Evolutionary conservation across 2,113 vertebrate species (phyloP), one percentile per base, ranked within the genome.

Genomic region (Podarcis cretensis): DNA sequence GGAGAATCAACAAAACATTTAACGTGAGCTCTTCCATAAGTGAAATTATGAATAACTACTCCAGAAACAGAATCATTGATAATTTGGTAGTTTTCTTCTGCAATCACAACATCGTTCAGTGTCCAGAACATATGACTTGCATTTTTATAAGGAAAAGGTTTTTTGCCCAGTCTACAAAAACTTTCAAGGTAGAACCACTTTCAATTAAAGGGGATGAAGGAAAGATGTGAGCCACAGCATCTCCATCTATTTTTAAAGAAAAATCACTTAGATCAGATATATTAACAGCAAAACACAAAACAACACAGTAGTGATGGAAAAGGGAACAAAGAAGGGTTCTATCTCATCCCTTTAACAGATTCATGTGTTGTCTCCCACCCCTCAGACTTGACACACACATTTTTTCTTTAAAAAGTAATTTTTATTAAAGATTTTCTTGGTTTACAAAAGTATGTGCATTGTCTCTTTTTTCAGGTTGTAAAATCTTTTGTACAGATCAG

Each of bases 121-220:
- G 84, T 96, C 96, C 96, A 96, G 82, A 95, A 91, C 6, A 96
- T 90, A n/a, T 95, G 81, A 81, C 90, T 95, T 93, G 95, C 94
- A 71, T 95, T 96, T 87, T 91, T 90, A 40, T 81, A 87, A 87
- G 69, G 40, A 0, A 1, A 35, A 9, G 91, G 82, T 5, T 0
- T 85, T 79, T 90, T 91, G 79, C 92, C 90, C 4, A 96, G 92
- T 83, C 79, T 48, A 90, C 95, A 96, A 30, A 91, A 0, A 92
- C 69, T 68, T 89, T 69, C 83, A 95, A n/a, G 43, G 89, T 35
- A 30, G 95, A 95, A 80, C 92, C 92, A 87, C 92, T 92, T 89
- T 91, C 59, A 86, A 95, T 91, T 93, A 90, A 92, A 90, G 93
- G 86, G 57, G 88, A 92, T 14, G 81, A 87, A 76, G 92, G 94